phyloP scores from a whole-genome alignment of 1,140 invertebrate species.

The Eueides isabella region DNA sequence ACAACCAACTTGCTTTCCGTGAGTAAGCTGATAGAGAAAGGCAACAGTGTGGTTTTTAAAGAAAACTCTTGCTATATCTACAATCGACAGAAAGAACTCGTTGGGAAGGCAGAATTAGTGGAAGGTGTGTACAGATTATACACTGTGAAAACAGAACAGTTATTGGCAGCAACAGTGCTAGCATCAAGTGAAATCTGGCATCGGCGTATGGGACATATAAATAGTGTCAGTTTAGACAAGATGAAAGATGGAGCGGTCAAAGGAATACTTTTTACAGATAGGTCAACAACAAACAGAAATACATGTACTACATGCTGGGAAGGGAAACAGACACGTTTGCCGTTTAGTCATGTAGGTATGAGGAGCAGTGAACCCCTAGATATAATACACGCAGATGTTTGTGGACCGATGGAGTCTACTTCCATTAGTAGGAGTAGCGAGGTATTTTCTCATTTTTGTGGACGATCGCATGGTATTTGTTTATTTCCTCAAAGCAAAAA shows the following conservation, averaged over 20 bases:
- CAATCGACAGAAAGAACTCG: slow-evolving; percentile 32
- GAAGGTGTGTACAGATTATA: slow-evolving; percentile 38
- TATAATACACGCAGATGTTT: no score
- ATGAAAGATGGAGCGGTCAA: neutral
- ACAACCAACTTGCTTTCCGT: slow-evolving; percentile 31
- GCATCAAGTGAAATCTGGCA: neutral
- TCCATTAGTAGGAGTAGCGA: no score
- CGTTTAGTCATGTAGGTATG: no score
- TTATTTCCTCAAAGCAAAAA: no score
- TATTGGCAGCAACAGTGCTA: slow-evolving; percentile 17
- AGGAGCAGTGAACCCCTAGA: no score
- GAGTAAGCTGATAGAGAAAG: slow-evolving; percentile 24
- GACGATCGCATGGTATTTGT: no score
- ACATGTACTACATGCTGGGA: no score
- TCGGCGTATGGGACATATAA: neutral
- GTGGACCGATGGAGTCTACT: no score
- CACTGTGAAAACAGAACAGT: slow-evolving; percentile 22
- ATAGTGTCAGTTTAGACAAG: neutral
- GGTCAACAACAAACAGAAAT: neutral
- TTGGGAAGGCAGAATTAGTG: slow-evolving; percentile 29
- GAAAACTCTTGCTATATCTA: slow-evolving; percentile 33
- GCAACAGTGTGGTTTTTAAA: slow-evolving; percentile 36
- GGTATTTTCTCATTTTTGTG: no score
- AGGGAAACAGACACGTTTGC: no score
- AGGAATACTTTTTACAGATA: neutral